Base-by-base conservation (phyloP, 2,797 vertebrate species). In the Notolepis coatsorum region DNA sequence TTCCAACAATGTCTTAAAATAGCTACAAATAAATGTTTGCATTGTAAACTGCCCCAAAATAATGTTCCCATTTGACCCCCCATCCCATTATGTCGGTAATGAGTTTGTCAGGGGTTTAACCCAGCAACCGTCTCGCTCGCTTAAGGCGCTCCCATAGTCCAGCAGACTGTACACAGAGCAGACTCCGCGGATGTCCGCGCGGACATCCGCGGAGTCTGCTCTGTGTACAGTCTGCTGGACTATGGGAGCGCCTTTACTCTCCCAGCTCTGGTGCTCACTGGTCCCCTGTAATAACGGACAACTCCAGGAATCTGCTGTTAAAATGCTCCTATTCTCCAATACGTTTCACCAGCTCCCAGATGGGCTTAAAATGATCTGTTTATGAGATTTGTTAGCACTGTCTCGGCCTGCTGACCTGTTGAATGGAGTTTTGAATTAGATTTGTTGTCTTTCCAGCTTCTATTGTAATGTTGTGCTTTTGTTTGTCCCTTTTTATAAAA, bases 401-500 rank as follows among this genome's bases (percentile, higher is more conserved):
- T 33, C 9, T 31, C 18, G 39, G 12, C 12, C 41, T 45, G 42
- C 8, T 38, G 30, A 7, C 43, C 28, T 54, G 20, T 13, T 53
- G 28, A 68, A 39, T 21, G 3, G 39, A 25, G 33, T 21, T 52
- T 51, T 51, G 50, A 20, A 3, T 59, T 64, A 10, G 10, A 60
- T 64, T 24, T 48, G 38, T 28, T 43, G 46, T 61, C 20, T 48
- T n/a, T 73, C 20, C 28, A 27, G 30, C 43, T 61, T 72, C 31
- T 53, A 24, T 38, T 71, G 43, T n/a, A n/a, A 18, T 58, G 31
- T 45, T 52, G 37, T 59, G 43, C n/a, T 71, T 72, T 47, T 47
- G 21, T 72, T 39, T 37, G 30, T 79, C 28, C 7, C 21, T 62
- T 56, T 68, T 50, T 33, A 74, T 17, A 23, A 64, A 23, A 74